Base-by-base conservation (phyloP, 2,888 invertebrate genomes). In the Tetrapedia diversipes region DNA sequence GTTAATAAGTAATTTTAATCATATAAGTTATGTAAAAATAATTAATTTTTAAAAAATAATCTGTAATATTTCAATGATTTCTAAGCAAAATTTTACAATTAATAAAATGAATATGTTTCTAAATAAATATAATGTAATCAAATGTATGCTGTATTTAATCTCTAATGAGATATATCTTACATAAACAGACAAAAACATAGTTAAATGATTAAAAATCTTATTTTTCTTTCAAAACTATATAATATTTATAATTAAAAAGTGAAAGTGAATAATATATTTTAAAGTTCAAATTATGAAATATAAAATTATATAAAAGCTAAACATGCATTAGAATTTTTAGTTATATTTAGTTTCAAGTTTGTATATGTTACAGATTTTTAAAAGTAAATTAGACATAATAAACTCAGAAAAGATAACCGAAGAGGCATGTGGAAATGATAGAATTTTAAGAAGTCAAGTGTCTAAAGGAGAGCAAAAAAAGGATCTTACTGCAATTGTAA, bases 401-500 rank as follows among this genome's bases (percentile, higher is more conserved):
- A 22, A 45, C 27, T 2, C 41, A 47, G 57, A 77, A n/a, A 29
- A 34, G 24, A 7, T 22, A 27, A n/a, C n/a, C 22, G 45, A 77
- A 10, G 74, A 70, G 0, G 32, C 10, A 19, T 24, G 54, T 10
- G 73, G 67, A 10, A 87, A 84, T 22, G 83, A 83, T 11, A 83
- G 86, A 69, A 84, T 86, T 61, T 75, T 86, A 6, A 79, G 85
- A 43, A 88, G 85, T 65, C 87, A 86, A 66, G 73, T 71, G 0
- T 24, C 65, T 0, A 83, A 74, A 54, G 80, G 82, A 34, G 51
- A 83, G 10, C 56, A 69, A 3, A 88, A 84, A 32, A 87, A 85
- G 24, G 90, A 90, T 78, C 79, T 89, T 1, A 87, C 83, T 7
- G 59, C 85, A 0, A 73, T 89, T 6, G 76, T 88, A 11, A 80